phyloP scores from a whole-genome alignment of 2,113 vertebrate species.

The Aix galericulata region DNA sequence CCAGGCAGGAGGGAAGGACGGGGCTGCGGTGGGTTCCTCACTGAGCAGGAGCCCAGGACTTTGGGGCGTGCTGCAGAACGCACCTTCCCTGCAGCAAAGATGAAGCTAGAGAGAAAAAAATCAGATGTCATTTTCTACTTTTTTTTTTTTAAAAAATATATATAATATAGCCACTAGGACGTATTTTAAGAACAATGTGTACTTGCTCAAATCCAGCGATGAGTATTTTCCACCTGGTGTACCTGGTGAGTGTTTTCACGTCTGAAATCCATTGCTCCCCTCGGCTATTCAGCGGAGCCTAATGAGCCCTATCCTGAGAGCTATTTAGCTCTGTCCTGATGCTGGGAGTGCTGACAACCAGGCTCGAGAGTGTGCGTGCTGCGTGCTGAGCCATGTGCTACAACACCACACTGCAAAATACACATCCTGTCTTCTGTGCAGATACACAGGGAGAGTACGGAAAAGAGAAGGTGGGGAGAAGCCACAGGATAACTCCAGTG shows the following conservation, averaged over 20 bases:
- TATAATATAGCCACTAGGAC: neutral
- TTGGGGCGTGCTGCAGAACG: neutral
- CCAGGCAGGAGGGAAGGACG: neutral
- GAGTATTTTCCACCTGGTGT: conserved; percentile 1
- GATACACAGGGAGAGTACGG: neutral
- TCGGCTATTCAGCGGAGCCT: neutral
- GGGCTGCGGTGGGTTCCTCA: neutral
- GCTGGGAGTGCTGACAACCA: neutral
- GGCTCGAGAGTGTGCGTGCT: neutral
- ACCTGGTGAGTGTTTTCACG: conserved; percentile 13
- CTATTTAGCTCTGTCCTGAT: neutral
- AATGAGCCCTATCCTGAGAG: conserved; percentile 16
- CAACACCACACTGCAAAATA: neutral
- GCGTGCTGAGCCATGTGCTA: conserved; percentile 10
- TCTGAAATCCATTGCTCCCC: neutral
- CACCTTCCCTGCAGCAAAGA: neutral
- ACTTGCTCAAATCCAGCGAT: neutral
- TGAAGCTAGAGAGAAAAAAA: neutral
- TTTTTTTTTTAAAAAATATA: neutral
- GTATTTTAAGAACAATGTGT: neutral
- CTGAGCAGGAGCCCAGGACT: neutral
- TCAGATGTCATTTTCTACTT: neutral
- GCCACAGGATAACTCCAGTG: neutral
- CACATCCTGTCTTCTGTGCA: neutral
- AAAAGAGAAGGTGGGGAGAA: neutral